phyloP scores from a whole-genome alignment of 2,113 vertebrate species.

The Galemys pyrenaicus region DNA sequence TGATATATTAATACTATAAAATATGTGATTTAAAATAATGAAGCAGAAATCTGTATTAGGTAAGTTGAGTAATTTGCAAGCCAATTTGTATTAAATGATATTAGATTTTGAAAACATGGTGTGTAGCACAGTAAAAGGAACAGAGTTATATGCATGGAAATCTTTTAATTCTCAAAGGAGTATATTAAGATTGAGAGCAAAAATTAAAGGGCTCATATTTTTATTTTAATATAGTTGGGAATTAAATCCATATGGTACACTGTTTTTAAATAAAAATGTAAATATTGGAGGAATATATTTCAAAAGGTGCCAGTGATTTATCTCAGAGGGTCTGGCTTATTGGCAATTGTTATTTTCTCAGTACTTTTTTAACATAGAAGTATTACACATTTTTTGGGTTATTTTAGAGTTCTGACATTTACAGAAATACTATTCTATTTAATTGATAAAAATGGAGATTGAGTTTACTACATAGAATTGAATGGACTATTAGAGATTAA shows the following conservation, averaged over 20 bases:
- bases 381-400: too few species aligned
- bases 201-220: background rate
- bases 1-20: background rate
- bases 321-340: background rate
- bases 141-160: background rate
- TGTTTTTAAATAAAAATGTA: background rate
- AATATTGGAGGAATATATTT: background rate
- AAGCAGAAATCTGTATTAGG: slow-evolving; percentile 21
- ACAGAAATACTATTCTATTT: too few species aligned
- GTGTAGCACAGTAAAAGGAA: background rate
- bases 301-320: background rate
- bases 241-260: background rate
- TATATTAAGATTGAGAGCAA: background rate
- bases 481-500: too few species aligned
- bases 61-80: background rate
- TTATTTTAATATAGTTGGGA: background rate
- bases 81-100: background rate
- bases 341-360: background rate
- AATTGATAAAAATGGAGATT: too few species aligned
- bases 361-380: too few species aligned
- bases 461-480: too few species aligned
- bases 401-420: too few species aligned
- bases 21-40: background rate
- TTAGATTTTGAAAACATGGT: background rate
- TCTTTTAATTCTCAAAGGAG: background rate